A percentile compares a stretch with the other conserved stretches of the same genome.
Conservation (phyloP, 2,888 invertebrate genomes). For the Ceraclea dissimilis region DNA sequence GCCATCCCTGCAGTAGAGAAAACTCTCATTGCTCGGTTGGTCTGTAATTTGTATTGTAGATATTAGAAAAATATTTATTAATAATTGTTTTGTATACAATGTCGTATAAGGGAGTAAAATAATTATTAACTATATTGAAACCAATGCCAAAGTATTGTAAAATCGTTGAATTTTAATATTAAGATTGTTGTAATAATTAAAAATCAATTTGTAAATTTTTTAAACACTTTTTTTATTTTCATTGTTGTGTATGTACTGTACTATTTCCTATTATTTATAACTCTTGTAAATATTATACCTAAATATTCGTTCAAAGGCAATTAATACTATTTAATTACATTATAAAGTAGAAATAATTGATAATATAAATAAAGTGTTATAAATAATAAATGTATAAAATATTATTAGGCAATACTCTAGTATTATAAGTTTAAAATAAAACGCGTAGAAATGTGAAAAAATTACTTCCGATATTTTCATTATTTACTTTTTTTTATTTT, state of each 20-base stretch:
- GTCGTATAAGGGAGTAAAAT: background rate
- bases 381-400: background rate
- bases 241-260: constrained; percentile 25
- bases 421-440: background rate
- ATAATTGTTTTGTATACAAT: background rate
- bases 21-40: too few species aligned
- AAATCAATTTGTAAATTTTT: constrained; percentile 10
- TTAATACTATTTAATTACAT: constrained; percentile 6
- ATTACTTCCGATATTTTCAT: background rate
- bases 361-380: constrained; percentile 10
- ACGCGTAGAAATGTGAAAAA: background rate
- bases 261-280: constrained; percentile 26
- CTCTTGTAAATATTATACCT: constrained; percentile 10
- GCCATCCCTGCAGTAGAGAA: too few species aligned
- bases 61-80: background rate
- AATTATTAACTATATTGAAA: constrained; percentile 15
- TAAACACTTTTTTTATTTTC: constrained; percentile 10
- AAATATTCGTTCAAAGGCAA: constrained; percentile 3
- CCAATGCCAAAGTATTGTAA: constrained; percentile 24
- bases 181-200: constrained; percentile 11
- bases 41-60: background rate
- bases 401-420: background rate
- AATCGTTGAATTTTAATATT: constrained; percentile 15
- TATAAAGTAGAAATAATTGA: background rate
- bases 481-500: constrained; percentile 6